Evolutionary conservation across 2,797 vertebrate species (phyloP).

Genomic region (Echiichthys vipera): DNA sequence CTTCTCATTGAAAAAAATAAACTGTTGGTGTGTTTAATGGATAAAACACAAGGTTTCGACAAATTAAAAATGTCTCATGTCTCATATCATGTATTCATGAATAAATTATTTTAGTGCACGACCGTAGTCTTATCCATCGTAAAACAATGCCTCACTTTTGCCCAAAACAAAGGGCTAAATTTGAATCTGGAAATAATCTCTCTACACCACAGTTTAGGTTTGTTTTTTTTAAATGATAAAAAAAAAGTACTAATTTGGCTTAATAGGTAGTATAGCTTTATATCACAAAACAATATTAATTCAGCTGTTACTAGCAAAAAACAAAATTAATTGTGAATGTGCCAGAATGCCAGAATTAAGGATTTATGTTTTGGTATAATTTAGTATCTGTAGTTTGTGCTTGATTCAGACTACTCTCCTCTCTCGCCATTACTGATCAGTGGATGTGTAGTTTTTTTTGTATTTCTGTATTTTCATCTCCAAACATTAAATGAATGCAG

Average conservation of each 20-base stretch:
- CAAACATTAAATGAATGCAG: neutral
- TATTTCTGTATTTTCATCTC: neutral
- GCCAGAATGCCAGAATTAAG: neutral
- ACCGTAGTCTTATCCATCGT: slow-evolving; percentile 6
- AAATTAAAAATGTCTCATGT: slow-evolving; percentile 11
- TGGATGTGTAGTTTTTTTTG: too few species aligned
- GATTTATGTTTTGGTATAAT: slow-evolving; percentile 35
- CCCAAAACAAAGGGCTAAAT: slow-evolving; percentile 13
- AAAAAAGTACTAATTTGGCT: slow-evolving; percentile 8
- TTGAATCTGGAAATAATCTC: slow-evolving; percentile 37
- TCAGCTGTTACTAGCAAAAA: neutral
- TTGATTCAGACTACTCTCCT: slow-evolving; percentile 25
- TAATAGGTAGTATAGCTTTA: slow-evolving; percentile 1
- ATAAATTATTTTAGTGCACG: slow-evolving; percentile 54
- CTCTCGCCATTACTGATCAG: slow-evolving; percentile 5
- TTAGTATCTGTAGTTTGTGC: slow-evolving; percentile 51
- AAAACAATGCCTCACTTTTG: slow-evolving; percentile 20
- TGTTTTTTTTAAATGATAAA: neutral
- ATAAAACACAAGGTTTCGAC: slow-evolving; percentile 29
- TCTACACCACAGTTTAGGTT: slow-evolving; percentile 12
- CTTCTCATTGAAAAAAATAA: slow-evolving; percentile 10
- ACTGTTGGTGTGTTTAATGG: slow-evolving; percentile 2
- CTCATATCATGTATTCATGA: slow-evolving; percentile 20
- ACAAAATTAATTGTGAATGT: neutral
- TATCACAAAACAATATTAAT: slow-evolving; percentile 1